Base-by-base conservation (phyloP, 1,140 invertebrate species). In the Leptinotarsa lineolata region DNA sequence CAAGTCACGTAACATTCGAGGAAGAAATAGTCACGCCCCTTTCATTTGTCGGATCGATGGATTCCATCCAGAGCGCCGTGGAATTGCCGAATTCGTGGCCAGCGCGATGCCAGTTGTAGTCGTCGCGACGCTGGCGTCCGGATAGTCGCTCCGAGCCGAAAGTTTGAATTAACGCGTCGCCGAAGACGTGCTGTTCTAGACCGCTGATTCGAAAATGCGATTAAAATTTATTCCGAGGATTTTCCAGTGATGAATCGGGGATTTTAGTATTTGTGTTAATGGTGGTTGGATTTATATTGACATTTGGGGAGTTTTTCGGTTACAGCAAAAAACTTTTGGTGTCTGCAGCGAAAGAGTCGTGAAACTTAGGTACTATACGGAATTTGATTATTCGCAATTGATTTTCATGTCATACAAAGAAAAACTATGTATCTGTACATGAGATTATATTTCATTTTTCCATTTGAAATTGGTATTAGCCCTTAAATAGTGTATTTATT, bases 21-120 rank as follows among this genome's bases (percentile, higher is more conserved):
- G 61, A 63, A 63, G 58, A 60, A 69, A 72, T 60, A 68, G 74
- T 70, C 74, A 75, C 74, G 74, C 74, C 74, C 70, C 74, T 75
- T 68, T 60, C 72, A 72, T 75, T 72, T 75, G 74, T 72, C 74
- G 68, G 74, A 75, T 75, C 74, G 74, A 75, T 75, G 74, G 58
- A 8, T 63, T 45, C 24, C 69, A 61, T 45, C 59, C 54, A 58
- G 68, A 59, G 68, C 3, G 69, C 65, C 61, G 68, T 74, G 68
- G 73, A 74, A 48, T 70, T 74, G 61, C 67, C 67, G 67, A 74
- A 74, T 58, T 74, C 72, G 69, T 70, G 72, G 63, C 45, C 45
- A 74, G 66, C 64, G 70, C 64, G 63, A 71, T 74, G 69, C 64
- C 69, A 69, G 66, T 65, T 39, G 63, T 66, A 75, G 74, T 72